Conservation (phyloP, 2,888 invertebrate genomes). For the Laspeyria flexula region DNA sequence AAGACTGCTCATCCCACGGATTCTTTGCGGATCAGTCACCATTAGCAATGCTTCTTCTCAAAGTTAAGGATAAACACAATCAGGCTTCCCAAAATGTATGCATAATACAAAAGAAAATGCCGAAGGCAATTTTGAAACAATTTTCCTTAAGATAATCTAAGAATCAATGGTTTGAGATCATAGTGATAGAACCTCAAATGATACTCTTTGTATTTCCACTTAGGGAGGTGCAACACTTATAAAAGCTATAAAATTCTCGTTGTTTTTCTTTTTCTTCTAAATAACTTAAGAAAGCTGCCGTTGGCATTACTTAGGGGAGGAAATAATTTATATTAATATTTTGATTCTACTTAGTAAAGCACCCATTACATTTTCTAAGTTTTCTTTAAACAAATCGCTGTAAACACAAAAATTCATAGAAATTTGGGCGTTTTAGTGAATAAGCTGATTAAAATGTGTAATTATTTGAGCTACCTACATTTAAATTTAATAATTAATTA, state of each 20-base stretch:
- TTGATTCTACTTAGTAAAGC: too few relatives aligned
- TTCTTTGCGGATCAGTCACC: too few relatives aligned
- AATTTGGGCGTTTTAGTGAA: too few relatives aligned
- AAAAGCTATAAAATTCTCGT: slow-evolving; percentile 23
- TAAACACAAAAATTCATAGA: too few relatives aligned
- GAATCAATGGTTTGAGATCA: slow-evolving; percentile 23
- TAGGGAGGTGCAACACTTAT: slow-evolving; percentile 18
- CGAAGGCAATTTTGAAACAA: neutral
- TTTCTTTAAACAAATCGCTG: too few relatives aligned
- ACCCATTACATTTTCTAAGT: too few relatives aligned
- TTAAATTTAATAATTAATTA: too few relatives aligned
- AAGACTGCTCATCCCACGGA: too few relatives aligned
- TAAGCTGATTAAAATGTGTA: too few relatives aligned
- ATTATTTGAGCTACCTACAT: too few relatives aligned
- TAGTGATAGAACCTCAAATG: slow-evolving; percentile 32
- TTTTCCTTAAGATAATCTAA: slow-evolving; percentile 26
- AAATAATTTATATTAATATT: too few relatives aligned
- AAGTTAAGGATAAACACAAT: neutral
- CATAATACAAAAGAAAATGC: neutral
- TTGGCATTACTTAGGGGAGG: neutral
- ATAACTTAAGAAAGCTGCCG: neutral
- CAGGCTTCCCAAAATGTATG: neutral
- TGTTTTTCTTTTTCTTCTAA: neutral
- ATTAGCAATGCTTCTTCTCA: neutral
- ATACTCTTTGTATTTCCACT: slow-evolving; percentile 28